Conservation (phyloP, 2,888 invertebrate genomes). For the Labia minor region DNA sequence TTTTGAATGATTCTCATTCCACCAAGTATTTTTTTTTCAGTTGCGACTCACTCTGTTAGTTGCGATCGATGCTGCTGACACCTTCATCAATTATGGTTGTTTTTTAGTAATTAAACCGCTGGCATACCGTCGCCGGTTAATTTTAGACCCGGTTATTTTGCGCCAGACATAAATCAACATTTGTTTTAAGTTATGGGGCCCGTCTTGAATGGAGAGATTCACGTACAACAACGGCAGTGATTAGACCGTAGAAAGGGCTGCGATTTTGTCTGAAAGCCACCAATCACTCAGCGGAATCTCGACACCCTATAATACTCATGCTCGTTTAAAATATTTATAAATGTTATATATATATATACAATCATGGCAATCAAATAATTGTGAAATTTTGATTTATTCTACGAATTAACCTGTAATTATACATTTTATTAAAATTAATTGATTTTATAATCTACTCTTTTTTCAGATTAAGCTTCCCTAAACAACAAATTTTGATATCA, state of each 20-base stretch:
- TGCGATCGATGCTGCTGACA: conserved; percentile 3
- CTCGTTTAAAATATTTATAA: not conserved
- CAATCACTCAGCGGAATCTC: conserved; percentile 2
- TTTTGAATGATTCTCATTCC: not conserved
- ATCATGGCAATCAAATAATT: too few species aligned
- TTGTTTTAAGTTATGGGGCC: not conserved
- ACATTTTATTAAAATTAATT: too few species aligned
- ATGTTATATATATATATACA: too few species aligned
- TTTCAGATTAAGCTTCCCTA: too few species aligned
- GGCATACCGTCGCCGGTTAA: not conserved
- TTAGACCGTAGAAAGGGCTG: not conserved
- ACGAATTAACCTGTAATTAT: too few species aligned
- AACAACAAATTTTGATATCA: too few species aligned
- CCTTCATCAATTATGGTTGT: conserved; percentile 13
- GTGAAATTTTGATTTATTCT: too few species aligned
- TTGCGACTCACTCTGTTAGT: not conserved
- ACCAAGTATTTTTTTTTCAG: not conserved
- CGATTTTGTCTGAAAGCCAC: not conserved
- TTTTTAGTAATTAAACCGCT: conserved; percentile 13
- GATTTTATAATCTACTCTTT: too few species aligned
- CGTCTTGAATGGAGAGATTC: not conserved
- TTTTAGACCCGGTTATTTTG: conserved; percentile 13
- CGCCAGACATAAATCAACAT: conserved; percentile 3
- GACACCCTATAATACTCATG: not conserved
- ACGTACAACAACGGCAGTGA: not conserved